Evolutionary conservation across 2,797 vertebrate genomes (phyloP), one percentile per base, ranked within the genome.

Genomic region (Thamnophis elegans): DNA sequence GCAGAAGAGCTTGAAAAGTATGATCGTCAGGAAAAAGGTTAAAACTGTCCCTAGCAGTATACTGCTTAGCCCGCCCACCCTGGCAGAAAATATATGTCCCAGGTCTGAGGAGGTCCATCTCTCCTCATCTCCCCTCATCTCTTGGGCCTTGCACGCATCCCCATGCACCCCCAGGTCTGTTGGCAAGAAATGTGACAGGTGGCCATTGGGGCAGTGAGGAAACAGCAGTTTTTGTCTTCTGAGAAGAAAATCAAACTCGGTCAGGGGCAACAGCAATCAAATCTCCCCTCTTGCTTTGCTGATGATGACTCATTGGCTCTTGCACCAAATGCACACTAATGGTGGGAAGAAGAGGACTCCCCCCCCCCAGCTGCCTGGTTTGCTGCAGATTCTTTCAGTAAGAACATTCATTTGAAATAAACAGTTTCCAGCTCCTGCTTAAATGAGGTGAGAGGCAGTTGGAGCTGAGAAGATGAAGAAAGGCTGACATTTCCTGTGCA

Each of bases 401-500:
- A 54, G 11, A 16, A 42, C 28, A 89, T 47, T 85, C 4, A 1
- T 87, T 32, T 0, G 2, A 55, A 89, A 78, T 62, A 93, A 20
- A 88, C 13, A 60, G 78, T 90, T 65, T 90, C 73, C 26, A n/a
- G 68, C 56, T 86, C 20, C 92, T 32, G 92, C 32, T 60, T 89
- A 0, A 62, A 91, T 68, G 92, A 65, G 85, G 89, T 36, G 20
- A 58, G 73, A 59, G 36, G 85, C 78, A 78, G 36, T 93, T 94
- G 88, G 55, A 89, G 91, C 94, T 0, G 28, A 94, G 85, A 0
- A 0, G 1, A 0, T 25, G 16, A 65, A 68, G 93, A 93, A 93
- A 12, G 86, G 68, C 28, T 11, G 1, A 86, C 78, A 3, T 94
- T 85, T 91, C 94, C 93, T 85, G 18, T 78, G 0, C 12, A 94